Percentiles rank a stretch among this genome's conserved stretches.
These are phyloP conservation scores for Rutilus rutilus DNA, from an alignment of 2,113 vertebrate species.

Conservation along the genomic window DNA sequence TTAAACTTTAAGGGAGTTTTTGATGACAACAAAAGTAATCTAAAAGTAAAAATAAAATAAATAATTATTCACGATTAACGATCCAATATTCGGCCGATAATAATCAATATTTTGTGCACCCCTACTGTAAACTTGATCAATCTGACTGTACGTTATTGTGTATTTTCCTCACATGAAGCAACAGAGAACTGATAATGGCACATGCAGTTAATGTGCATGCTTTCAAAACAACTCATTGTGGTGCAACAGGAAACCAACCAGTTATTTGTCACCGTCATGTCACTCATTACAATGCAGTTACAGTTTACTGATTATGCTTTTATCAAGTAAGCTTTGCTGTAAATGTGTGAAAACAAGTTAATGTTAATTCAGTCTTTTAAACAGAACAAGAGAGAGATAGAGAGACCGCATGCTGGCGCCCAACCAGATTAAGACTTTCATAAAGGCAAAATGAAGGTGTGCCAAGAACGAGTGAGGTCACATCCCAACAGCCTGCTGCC, in stretches of 20 bases:
- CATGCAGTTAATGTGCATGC: not conserved
- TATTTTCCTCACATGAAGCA: not conserved
- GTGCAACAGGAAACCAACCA: not conserved
- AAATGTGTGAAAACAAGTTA: conserved; percentile 12
- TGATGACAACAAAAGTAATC: not conserved
- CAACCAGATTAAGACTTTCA: conserved; percentile 63
- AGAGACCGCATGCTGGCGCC: conserved; percentile 53
- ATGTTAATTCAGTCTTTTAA: conserved; percentile 55
- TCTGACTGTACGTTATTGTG: not conserved
- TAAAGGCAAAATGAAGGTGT: conserved; percentile 59
- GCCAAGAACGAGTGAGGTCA: conserved; percentile 62
- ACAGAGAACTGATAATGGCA: not conserved
- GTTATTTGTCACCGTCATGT: conserved; percentile 26
- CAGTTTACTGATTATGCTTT: conserved; percentile 15
- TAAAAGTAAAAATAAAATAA: too few species aligned
- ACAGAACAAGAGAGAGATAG: conserved; percentile 51
- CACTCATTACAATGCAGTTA: conserved; percentile 1
- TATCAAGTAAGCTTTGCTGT: conserved; percentile 32
- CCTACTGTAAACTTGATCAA: too few species aligned
- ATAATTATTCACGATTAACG: too few species aligned
- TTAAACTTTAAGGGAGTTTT: not conserved
- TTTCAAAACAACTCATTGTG: not conserved
- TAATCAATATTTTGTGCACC: too few species aligned
- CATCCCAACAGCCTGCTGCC: conserved; percentile 24
- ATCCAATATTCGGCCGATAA: not conserved